Conservation (phyloP, 2,888 invertebrate genomes). For the Nesidiocoris tenuis region DNA sequence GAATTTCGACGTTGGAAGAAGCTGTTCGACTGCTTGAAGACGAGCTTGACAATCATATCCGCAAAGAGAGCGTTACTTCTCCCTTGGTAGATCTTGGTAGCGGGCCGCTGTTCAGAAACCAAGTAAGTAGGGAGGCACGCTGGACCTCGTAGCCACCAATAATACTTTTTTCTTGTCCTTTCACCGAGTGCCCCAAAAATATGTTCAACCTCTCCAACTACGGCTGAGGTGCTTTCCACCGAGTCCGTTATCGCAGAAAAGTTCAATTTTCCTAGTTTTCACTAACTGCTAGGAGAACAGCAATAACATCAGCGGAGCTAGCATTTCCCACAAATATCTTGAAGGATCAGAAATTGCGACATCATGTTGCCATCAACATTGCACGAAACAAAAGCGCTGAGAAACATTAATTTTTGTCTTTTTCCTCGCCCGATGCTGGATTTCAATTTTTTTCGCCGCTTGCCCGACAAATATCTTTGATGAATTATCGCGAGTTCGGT, state of each 20-base stretch:
- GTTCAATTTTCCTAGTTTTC: neutral
- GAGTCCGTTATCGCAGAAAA: neutral
- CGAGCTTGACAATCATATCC: conserved; percentile 61
- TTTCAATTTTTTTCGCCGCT: too few relatives aligned
- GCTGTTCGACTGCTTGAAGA: conserved; percentile 77
- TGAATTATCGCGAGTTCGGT: too few relatives aligned
- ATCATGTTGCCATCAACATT: too few relatives aligned
- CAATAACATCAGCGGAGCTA: too few relatives aligned
- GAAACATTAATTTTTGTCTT: too few relatives aligned
- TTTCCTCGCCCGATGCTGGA: too few relatives aligned
- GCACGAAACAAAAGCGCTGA: too few relatives aligned
- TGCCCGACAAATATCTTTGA: too few relatives aligned
- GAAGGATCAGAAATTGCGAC: too few relatives aligned
- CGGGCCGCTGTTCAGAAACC: conserved; percentile 61
- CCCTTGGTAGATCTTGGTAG: conserved; percentile 56
- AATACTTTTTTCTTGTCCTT: neutral
- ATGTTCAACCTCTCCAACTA: neutral
- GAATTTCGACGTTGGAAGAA: conserved; percentile 83
- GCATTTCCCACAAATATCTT: too few relatives aligned
- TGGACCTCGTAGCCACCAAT: neutral
- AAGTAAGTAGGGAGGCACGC: conserved; percentile 65
- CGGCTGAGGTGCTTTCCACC: conserved; percentile 31
- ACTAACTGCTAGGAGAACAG: too few relatives aligned
- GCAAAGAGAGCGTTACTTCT: conserved; percentile 55
- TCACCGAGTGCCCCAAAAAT: neutral